These are phyloP conservation scores for Zoanthus gigantus DNA, from an alignment of 92 coral and sea anemone species.

Conservation along the genomic window DNA sequence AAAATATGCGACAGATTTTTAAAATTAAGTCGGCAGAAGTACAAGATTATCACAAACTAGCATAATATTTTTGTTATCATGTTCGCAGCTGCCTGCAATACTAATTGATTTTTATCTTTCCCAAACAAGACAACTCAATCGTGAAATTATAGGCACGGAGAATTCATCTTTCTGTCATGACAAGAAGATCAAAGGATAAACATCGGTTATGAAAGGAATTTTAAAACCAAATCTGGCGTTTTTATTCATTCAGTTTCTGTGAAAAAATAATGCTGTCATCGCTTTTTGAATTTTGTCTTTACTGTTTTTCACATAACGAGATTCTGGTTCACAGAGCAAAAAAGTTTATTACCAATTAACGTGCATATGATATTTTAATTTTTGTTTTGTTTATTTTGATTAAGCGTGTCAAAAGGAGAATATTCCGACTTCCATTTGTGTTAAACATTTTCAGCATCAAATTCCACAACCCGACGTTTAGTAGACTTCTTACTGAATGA, in stretches of 20 bases:
- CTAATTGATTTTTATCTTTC: constrained; percentile 12
- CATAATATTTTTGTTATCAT: constrained; percentile 3
- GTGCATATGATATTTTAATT: not conserved
- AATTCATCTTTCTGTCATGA: not conserved
- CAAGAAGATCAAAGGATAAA: constrained; percentile 1
- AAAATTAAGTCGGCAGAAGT: not conserved
- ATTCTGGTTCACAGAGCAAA: not conserved
- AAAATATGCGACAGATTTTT: not conserved
- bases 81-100: not conserved
- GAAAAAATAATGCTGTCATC: not conserved
- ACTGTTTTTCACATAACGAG: not conserved
- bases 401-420: not conserved
- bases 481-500: not conserved
- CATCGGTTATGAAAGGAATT: not conserved
- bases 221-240: not conserved
- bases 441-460: not conserved
- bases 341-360: not conserved
- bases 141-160: not conserved
- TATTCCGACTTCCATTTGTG: not conserved
- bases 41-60: not conserved
- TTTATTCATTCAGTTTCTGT: not conserved
- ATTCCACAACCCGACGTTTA: not conserved
- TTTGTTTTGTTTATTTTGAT: not conserved
- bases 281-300: not conserved
- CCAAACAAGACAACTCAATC: not conserved